Evolutionary conservation across 2,113 vertebrate species (phyloP), one percentile per base, ranked within the genome.

Genomic region (Larimichthys polyactis): DNA sequence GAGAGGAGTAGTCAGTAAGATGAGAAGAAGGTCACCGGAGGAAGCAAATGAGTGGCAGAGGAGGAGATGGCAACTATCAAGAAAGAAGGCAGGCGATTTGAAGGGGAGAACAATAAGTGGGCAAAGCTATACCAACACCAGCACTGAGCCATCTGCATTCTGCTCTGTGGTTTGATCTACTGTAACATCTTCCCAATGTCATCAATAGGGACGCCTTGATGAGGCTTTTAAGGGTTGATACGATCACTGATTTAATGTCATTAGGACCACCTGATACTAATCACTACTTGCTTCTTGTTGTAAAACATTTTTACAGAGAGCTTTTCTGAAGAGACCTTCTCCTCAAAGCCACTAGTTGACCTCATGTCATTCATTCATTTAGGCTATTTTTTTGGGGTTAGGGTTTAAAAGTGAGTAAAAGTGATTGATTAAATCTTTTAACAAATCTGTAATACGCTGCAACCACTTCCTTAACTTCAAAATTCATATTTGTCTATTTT

Each of bases 191-290:
- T n/a, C 29, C 62, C 51, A 44, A 24, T 20, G 6, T 67, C 48
- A 79, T 86, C 86, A 79, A 59, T 79, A 66, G 22, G 16, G 65
- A 59, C 40, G 43, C 11, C 0, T 16, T 11, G 27, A 83, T 88
- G 43, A 54, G 71, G 57, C 77, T 71, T 82, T 83, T 63, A 67
- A 78, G 40, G 62, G 52, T 29, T 71, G 76, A 89, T 79, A 36
- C 22, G 2, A 83, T 92, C 63, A 68, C 68, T 17, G 22, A 27
- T 70, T 65, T 78, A 64, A 82, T 83, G 27, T 51, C 3, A 67
- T 83, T 72, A 82, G 55, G 44, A 71, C 54, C 74, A 58, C 44
- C 54, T 10, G 27, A 77, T 68, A 76, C 51, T 0, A 19, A 73
- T 82, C 71, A 46, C 32, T 24, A 14, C n/a, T 70, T 57, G 24